Conservation (phyloP, 2,888 invertebrate genomes). For the Harpalus rufipes region DNA sequence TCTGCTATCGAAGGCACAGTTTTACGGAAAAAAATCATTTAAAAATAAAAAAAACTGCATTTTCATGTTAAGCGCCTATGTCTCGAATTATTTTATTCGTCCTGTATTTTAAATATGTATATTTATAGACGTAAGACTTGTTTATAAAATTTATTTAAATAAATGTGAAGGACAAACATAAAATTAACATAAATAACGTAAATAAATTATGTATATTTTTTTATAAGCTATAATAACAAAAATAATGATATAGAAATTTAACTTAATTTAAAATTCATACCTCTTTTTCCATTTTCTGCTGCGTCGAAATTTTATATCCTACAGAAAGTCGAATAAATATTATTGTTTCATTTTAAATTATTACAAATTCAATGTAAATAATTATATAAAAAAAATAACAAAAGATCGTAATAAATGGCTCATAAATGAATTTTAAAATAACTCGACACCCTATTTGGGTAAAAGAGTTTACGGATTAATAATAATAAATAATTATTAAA, state of each 20-base stretch:
- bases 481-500: slow-evolving; percentile 32
- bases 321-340: slow-evolving; percentile 28
- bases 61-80: too few relatives aligned
- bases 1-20: too few relatives aligned
- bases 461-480: too few relatives aligned
- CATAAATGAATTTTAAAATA: too few relatives aligned
- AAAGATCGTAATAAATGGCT: too few relatives aligned
- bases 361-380: slow-evolving; percentile 8
- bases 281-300: slow-evolving; percentile 59
- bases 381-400: too few relatives aligned
- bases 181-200: slow-evolving; percentile 55
- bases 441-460: too few relatives aligned
- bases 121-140: slow-evolving; percentile 14
- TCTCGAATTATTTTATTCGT: too few relatives aligned
- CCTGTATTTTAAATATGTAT: neutral
- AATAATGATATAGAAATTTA: slow-evolving; percentile 1
- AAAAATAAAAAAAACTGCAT: too few relatives aligned
- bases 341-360: neutral
- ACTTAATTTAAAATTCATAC: slow-evolving; percentile 34
- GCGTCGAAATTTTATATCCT: slow-evolving; percentile 15
- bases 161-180: slow-evolving; percentile 54
- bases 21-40: too few relatives aligned
- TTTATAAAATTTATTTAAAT: slow-evolving; percentile 28
- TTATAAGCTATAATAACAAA: neutral
- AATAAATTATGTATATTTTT: slow-evolving; percentile 28